A percentile compares a stretch with the other conserved stretches of the same genome.
phyloP scores from a whole-genome alignment of 2,888 invertebrate genomes.

The Rhagonycha lutea region DNA sequence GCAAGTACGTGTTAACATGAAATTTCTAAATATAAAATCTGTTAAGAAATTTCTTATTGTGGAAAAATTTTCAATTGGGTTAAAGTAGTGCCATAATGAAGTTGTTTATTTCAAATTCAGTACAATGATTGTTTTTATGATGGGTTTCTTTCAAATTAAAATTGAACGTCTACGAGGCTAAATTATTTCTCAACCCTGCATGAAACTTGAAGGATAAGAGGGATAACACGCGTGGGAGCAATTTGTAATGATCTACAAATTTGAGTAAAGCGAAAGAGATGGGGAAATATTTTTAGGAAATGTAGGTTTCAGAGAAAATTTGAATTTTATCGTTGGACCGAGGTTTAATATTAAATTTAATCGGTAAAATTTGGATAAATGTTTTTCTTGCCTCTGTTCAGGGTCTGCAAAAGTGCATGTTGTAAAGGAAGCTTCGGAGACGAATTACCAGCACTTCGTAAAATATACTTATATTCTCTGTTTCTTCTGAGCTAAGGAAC shows the following conservation, averaged over 20 bases:
- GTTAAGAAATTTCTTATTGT: too few species aligned
- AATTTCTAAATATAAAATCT: neutral
- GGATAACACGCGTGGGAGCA: neutral
- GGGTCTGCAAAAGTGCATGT: neutral
- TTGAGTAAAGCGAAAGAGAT: neutral
- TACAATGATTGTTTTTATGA: neutral
- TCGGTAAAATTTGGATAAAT: neutral
- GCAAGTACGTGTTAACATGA: neutral
- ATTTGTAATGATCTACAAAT: neutral
- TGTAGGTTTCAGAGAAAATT: neutral
- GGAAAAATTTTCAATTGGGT: neutral
- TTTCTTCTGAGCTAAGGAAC: too few species aligned
- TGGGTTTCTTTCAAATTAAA: neutral
- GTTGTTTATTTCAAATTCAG: neutral
- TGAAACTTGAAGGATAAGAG: neutral
- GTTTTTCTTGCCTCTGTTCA: neutral
- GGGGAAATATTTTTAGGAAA: neutral
- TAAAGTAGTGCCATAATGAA: neutral
- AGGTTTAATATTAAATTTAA: neutral
- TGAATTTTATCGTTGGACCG: neutral
- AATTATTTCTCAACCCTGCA: neutral
- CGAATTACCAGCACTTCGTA: too few species aligned
- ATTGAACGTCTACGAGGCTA: neutral
- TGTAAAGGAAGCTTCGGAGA: too few species aligned
- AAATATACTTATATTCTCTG: too few species aligned